Evolutionary conservation across 2,113 vertebrate species (phyloP), one percentile per base, ranked within the genome.

Genomic region (Todiramphus saurophagus): DNA sequence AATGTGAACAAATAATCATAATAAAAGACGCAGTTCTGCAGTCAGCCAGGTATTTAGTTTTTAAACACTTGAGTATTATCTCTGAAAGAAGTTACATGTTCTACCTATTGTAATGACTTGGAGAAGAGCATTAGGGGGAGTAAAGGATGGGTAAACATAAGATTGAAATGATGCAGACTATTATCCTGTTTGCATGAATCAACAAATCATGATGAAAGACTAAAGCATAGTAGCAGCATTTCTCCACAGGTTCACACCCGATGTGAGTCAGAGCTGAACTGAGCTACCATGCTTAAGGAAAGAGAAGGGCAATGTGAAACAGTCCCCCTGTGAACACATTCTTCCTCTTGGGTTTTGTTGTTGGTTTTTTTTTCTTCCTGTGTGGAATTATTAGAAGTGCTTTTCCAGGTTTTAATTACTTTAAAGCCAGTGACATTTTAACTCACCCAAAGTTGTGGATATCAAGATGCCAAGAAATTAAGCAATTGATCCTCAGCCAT

Each of bases 191-290:
- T 89, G 82, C 27, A 10, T 84, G 35, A 92, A 89, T 91, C 89
- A 92, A 53, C 66, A 89, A 92, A 84, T 83, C 6, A 10, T 93
- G 90, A 93, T 87, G 96, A 96, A 96, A 97, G 89, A 82, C 83
- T 87, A 78, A 96, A 93, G 24, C 69, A 70, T 31, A 83, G 91
- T 35, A 89, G 83, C 37, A 90, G 78, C 35, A 64, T 96, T 96
- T 95, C 91, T 92, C 46, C 88, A 89, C 90, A 90, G 64, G 68
- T 64, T 94, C 53, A 94, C 96, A 50, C 86, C 96, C 96, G 87
- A 0, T 19, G 21, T 93, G 89, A 97, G 80, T 97, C 96, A 96
- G 86, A 93, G 50, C 51, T 11, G 16, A 93, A 89, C 50, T 84
- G 53, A 89, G 51, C 43, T 90, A 62, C 68, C 44, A 5, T 21